These are phyloP conservation scores for Nasua narica DNA, from an alignment of 2,797 vertebrate genomes.

Conservation along the genomic window DNA sequence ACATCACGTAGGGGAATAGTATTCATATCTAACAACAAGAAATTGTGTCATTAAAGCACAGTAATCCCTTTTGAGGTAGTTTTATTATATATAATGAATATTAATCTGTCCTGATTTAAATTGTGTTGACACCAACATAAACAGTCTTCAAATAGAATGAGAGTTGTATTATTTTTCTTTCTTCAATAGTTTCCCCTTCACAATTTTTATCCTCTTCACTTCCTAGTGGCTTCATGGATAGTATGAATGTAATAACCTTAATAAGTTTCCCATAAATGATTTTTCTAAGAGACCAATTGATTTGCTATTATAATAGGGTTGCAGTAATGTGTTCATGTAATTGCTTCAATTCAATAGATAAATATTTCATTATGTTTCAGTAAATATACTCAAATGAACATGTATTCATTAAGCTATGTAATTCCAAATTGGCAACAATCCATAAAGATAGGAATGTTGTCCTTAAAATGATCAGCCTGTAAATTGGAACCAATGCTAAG, in stretches of 20 bases:
- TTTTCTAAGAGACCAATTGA: conserved; percentile 26
- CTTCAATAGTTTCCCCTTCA: background rate
- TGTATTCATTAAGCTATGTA: background rate
- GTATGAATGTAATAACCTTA: background rate
- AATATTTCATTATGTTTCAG: conserved; percentile 36
- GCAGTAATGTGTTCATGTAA: background rate
- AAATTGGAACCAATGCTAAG: background rate
- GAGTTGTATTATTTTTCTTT: conserved; percentile 5
- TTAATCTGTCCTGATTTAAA: conserved; percentile 21
- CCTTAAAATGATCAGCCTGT: background rate
- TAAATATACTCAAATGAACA: conserved; percentile 6
- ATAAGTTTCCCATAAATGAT: background rate
- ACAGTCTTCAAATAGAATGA: background rate
- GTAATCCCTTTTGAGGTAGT: background rate
- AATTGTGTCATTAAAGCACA: conserved; percentile 23
- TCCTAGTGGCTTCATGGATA: background rate
- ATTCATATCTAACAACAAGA: conserved; percentile 16
- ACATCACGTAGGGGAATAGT: background rate
- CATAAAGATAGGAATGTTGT: background rate
- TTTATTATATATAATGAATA: conserved; percentile 32
- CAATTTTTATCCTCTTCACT: background rate
- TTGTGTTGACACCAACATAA: background rate
- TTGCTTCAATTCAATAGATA: background rate
- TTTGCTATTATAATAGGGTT: background rate
- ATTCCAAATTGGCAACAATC: background rate